Evolutionary conservation across 2,113 vertebrate genomes (phyloP).

Genomic region (Nestor notabilis): DNA sequence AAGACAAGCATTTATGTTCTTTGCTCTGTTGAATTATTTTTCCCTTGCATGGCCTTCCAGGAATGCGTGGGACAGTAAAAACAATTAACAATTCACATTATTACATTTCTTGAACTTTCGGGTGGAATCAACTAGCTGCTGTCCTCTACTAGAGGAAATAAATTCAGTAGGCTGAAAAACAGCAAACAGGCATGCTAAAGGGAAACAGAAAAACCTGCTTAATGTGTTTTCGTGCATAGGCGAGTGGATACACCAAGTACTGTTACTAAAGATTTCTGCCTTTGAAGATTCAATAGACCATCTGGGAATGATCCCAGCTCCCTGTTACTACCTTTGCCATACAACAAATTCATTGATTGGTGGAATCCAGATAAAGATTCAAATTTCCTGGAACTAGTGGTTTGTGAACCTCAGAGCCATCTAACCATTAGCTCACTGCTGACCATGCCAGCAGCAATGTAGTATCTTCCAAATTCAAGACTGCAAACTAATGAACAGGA

Average conservation of each 20-base stretch:
- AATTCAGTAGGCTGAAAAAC: background rate
- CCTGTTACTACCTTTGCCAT: background rate
- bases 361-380: background rate
- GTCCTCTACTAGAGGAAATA: background rate
- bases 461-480: background rate
- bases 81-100: background rate
- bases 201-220: background rate
- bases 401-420: background rate
- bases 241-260: background rate
- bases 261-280: background rate
- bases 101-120: background rate
- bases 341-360: background rate
- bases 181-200: background rate
- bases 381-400: background rate
- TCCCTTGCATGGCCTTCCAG: background rate
- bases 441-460: background rate
- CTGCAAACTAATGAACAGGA: background rate
- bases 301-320: background rate
- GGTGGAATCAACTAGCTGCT: background rate
- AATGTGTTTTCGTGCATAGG: background rate
- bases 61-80: background rate
- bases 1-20: background rate
- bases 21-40: background rate
- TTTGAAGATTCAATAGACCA: background rate
- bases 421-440: background rate